Percentiles rank a stretch among this genome's conserved stretches.
Conservation (phyloP, 2,888 invertebrate species). For the Ernsta delagoae region DNA sequence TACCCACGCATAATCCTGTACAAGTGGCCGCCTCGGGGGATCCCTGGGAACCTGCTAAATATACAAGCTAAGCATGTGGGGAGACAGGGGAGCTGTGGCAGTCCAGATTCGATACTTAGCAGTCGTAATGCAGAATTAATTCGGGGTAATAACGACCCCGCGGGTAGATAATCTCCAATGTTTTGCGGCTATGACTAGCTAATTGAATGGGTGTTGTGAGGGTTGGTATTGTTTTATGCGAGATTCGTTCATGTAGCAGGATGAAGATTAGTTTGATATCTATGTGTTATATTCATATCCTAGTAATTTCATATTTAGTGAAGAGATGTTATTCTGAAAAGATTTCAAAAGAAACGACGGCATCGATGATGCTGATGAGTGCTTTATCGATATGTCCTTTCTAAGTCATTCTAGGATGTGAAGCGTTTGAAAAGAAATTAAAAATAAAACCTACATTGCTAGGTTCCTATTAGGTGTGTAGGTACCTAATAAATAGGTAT, state of each 20-base stretch:
- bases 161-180: constrained; percentile 57
- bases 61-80: constrained; percentile 50
- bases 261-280: no score
- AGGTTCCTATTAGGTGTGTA: no score
- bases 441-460: no score
- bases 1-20: constrained; percentile 61
- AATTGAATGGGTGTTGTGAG: constrained; percentile 34
- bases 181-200: constrained; percentile 44
- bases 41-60: constrained; percentile 69
- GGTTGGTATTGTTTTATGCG: constrained; percentile 31
- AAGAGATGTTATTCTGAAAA: no score
- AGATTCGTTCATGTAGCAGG: constrained; percentile 6
- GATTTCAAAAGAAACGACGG: no score
- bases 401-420: no score
- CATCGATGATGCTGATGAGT: no score
- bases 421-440: no score
- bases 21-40: constrained; percentile 76
- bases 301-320: no score
- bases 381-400: no score
- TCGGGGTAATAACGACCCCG: constrained; percentile 53
- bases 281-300: no score
- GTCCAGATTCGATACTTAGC: constrained; percentile 56
- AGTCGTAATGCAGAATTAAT: constrained; percentile 71
- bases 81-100: constrained; percentile 38
- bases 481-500: no score